phyloP scores from a whole-genome alignment of 2,888 invertebrate genomes.

The Drosophila stalkeri region DNA sequence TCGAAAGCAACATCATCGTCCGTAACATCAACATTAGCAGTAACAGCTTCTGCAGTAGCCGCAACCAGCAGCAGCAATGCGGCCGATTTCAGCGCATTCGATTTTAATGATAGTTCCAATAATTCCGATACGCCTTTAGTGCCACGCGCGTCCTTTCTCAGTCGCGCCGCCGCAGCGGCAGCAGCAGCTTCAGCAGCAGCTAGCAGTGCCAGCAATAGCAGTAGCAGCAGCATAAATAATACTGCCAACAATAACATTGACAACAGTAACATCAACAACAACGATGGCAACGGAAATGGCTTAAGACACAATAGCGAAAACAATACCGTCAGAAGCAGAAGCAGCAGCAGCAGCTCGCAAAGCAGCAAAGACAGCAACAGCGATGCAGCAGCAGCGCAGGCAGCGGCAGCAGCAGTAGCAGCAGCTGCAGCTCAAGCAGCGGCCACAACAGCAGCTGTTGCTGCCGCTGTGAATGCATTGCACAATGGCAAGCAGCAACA shows the following conservation, averaged over 20 bases:
- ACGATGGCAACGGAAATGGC: neutral
- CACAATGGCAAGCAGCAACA: constrained; percentile 66
- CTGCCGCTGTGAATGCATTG: constrained; percentile 64
- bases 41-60: constrained; percentile 23
- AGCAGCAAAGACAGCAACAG: constrained; percentile 54
- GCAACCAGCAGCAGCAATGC: constrained; percentile 31
- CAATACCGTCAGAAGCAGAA: constrained; percentile 14
- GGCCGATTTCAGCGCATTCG: constrained; percentile 84
- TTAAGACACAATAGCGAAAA: neutral
- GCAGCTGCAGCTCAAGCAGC: constrained; percentile 46
- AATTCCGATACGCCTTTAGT: constrained; percentile 81
- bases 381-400: constrained; percentile 37
- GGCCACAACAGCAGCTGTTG: constrained; percentile 56
- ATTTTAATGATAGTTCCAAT: constrained; percentile 85
- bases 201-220: constrained; percentile 58
- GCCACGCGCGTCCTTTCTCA: constrained; percentile 83
- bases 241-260: constrained; percentile 32
- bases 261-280: constrained; percentile 25
- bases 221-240: constrained; percentile 37
- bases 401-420: constrained; percentile 24
- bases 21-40: constrained; percentile 22
- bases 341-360: constrained; percentile 34
- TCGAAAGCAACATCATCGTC: constrained; percentile 36
- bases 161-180: constrained; percentile 75
- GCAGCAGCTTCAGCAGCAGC: constrained; percentile 65